Base-by-base conservation (phyloP, 2,888 invertebrate species). In the Heterodera filipjevi region DNA sequence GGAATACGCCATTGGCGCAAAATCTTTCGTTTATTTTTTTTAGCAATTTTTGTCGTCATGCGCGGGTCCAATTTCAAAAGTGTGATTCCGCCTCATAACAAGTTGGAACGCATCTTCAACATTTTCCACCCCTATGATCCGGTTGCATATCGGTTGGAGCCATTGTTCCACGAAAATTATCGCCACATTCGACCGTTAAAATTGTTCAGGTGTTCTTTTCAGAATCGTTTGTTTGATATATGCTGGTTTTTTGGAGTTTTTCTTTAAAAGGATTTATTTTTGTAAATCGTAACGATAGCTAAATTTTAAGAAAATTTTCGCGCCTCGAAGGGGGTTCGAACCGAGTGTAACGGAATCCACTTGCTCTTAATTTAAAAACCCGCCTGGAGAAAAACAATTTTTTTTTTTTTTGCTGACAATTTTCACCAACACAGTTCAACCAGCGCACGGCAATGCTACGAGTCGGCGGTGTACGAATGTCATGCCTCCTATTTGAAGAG, bases 91-190 rank as follows among this genome's bases (percentile, higher is more conserved):
- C 46, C 71, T 12, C 76, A 27, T 27, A 71, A 39, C 22, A 71
- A 86, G 79, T 82, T 85, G 16, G 85, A 84, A 66, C 79, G 87
- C n/a, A 83, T 88, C 35, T 86, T 85, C 83, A 88, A 88, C 79
- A 85, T 88, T 27, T 83, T 83, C 64, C 83, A 83, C 73, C 83
- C 83, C 35, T 85, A 85, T 66, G 84, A 83, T 66, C 87, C 87
- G n/a, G 87, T 87, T 6, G 87, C 87, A 27, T 87, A 87, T 72
- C 85, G 87, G 0, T 76, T 88, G 30, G 88, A 88, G 76, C 88
- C 88, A 12, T 81, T 88, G 30, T 89, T 86, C 79, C 84, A 86
- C 71, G 82, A 84, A 2, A 87, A 87, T 74, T 86, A 88, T 78
- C 82, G 82, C 46, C 81, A 89, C 79, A 86, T 88, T 73, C 82